Base-by-base conservation (phyloP, 2,113 vertebrate species). In the Scolopax mira region DNA sequence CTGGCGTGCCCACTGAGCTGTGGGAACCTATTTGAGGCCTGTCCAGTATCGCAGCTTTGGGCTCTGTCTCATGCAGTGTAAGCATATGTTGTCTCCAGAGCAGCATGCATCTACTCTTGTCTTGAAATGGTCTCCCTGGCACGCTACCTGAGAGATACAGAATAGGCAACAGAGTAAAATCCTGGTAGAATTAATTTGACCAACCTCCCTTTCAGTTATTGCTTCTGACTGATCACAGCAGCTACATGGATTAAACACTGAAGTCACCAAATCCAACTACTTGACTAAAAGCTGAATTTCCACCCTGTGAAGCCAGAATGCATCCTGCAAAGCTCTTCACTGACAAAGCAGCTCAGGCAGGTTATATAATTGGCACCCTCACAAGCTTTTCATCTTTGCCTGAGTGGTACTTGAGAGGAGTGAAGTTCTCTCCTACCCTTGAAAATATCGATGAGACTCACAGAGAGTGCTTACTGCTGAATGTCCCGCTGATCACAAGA, bases 361-460 rank as follows among this genome's bases (percentile, higher is more conserved):
- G 61, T 88, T 95, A 65, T 93, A 42, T 91, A 96, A 96, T 70
- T 79, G 93, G 67, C 88, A 93, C 55, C 81, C 51, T 93, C 70
- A 64, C 64, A 93, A 84, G 90, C 75, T 87, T 96, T 94, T 95
- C 69, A 89, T 96, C 79, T 85, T 74, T 58, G 72, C 64, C 85
- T 84, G 90, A 96, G 90, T 94, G 94, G 94, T 79, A 37, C 93
- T 96, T 13, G 0, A 92, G 84, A 67, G 58, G 58, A 96, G 66
- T 74, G 79, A 96, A 90, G 74, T 91, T 93, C 80, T 86, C 86
- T 87, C 48, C 88, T 81, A 62, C 74, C 46, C 95, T 95, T 82
- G 79, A 93, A 95, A 93, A 92, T 81, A 91, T 90, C 1, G 7
- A 72, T 70, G 87, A 71, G 89, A 90, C 72, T 79, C 51, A 11